Evolutionary conservation across 2,888 invertebrate species (phyloP), one percentile per base, ranked within the genome.

Genomic region (Tortricodes alternella): DNA sequence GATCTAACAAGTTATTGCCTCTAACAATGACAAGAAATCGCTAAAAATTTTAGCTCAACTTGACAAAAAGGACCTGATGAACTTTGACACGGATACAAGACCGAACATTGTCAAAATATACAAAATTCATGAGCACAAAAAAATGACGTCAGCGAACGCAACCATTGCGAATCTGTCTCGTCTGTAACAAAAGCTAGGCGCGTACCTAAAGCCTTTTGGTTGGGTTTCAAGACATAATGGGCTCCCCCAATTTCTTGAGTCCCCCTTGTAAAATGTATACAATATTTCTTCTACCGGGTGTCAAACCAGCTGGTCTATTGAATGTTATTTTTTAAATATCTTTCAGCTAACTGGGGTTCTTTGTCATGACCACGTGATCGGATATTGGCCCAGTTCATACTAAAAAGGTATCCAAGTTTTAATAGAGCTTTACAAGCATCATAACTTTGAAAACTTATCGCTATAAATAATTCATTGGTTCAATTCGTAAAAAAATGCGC

Each of bases 231-330:
- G 72, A 76, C 78, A 80, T 79, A 76, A 76, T 68, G 62, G 55
- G 76, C 72, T 78, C 80, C 84, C 82, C 82, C 79, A 73, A 81
- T 80, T 67, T 71, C 80, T 83, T 78, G 67, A 69, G 74, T 68
- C 70, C 78, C 83, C 80, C 80, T 80, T 76, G 72, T 74, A 74
- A 83, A 29, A 66, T 78, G 71, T 80, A 76, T 78, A 83, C 82
- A 83, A 79, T 82, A 79, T 84, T 83, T 80, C 84, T 80, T 82
- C 73, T 73, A 77, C 67, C 75, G 74, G 69, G 68, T 71, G 74
- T 74, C 72, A 74, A 80, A 85, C 85, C 89, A 89, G 87, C 88
- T 89, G 89, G 83, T 80, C 84, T 83, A 84, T 89, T 86, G 72
- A 89, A 75, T 65, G 62, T 70, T 74, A 76, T 78, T 71, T 65